These are phyloP conservation scores for Crocuta crocuta DNA, from an alignment of 2,113 vertebrate species.

Conservation along the genomic window DNA sequence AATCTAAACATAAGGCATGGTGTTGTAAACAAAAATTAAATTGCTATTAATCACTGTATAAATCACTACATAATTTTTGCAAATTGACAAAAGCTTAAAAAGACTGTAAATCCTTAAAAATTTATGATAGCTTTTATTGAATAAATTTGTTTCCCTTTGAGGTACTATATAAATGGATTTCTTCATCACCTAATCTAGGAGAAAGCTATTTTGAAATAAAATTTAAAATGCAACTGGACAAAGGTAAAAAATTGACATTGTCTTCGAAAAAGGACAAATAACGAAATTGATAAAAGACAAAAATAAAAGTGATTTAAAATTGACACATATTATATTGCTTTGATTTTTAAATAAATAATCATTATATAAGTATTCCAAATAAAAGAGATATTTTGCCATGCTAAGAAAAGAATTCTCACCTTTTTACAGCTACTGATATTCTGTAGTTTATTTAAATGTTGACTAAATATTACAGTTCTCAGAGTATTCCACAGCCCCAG, in stretches of 20 bases:
- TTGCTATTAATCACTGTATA: neutral
- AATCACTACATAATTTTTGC: conserved; percentile 7
- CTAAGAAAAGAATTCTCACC: neutral
- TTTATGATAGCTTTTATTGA: neutral
- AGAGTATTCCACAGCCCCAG: neutral
- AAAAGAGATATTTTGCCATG: neutral
- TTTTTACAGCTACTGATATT: conserved; percentile 48
- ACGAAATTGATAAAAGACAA: conserved; percentile 28
- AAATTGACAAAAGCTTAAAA: neutral
- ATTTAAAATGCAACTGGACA: neutral
- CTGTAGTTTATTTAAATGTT: conserved; percentile 44
- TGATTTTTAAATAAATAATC: conserved; percentile 21
- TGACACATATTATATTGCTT: neutral
- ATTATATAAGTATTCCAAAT: conserved; percentile 15
- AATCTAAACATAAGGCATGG: conserved; percentile 12
- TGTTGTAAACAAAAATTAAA: conserved; percentile 43
- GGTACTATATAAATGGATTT: neutral
- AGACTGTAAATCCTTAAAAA: neutral
- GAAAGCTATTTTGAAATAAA: conserved; percentile 12
- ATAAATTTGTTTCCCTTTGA: conserved; percentile 19
- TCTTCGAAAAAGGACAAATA: conserved; percentile 39
- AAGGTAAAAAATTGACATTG: neutral
- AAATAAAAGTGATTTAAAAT: conserved; percentile 11
- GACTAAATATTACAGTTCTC: neutral
- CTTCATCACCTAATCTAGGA: neutral